Conservation (phyloP, 2,797 vertebrate species). For the Psittacula echo region DNA sequence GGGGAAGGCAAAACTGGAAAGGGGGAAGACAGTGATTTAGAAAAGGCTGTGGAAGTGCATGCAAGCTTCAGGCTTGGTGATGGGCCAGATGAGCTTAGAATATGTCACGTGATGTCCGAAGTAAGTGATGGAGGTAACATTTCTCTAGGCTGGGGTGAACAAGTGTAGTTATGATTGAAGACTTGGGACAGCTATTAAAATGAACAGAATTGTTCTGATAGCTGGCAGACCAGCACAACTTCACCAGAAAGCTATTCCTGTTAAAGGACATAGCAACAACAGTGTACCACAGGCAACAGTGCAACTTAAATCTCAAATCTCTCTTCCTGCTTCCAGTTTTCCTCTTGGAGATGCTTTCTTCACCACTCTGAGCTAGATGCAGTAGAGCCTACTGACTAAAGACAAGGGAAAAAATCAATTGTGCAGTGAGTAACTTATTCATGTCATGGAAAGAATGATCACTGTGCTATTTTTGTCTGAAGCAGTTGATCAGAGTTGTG, state of each 20-base stretch:
- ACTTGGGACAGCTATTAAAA: neutral
- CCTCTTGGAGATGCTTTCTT: neutral
- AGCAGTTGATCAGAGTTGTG: neutral
- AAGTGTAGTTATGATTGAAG: neutral
- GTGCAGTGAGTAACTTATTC: neutral
- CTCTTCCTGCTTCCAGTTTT: neutral
- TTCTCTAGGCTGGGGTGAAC: neutral
- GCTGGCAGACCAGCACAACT: neutral
- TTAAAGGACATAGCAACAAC: neutral
- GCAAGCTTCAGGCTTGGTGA: neutral
- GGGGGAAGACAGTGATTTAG: neutral
- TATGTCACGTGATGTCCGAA: neutral
- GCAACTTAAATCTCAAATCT: neutral
- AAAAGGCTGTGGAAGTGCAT: neutral
- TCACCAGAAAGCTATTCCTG: neutral
- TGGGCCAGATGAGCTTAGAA: neutral
- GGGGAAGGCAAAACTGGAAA: neutral
- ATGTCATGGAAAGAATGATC: neutral
- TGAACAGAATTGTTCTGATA: neutral
- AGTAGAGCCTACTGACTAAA: neutral
- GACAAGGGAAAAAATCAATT: neutral
- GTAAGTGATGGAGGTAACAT: neutral
- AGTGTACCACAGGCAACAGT: rapidly evolving
- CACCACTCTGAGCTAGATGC: neutral
- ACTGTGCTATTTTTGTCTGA: neutral